Evolutionary conservation across 2,888 invertebrate genomes (phyloP), one percentile per base, ranked within the genome.

Genomic region (Tiliacea citrago): DNA sequence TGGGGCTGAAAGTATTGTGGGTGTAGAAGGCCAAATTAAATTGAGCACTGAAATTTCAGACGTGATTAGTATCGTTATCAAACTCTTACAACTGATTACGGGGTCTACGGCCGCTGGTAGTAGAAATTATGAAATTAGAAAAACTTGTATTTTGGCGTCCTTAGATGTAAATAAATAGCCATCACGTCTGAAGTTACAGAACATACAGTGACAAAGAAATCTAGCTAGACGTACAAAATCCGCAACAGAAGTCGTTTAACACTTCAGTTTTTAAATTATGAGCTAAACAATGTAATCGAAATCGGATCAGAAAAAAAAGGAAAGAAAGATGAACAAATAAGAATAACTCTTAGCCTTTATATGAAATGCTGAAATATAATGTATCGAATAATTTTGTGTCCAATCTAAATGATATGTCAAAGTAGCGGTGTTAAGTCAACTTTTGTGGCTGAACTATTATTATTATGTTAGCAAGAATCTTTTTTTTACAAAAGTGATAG

Each of bases 1-100:
- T 29, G 73, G 42, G 10, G 68, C 88, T 88, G 87, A n/a, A 85
- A 83, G 53, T 18, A 51, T 42, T n/a, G 77, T 39, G n/a, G 53
- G 35, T 39, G 24, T 68, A 45, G 8, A 74, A 39, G 12, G 8
- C 24, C 18, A 21, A 35, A 35, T 73, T 39, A 35, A 47, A 18
- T 55, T 29, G 0, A 9, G 29, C 35, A 45, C 9, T 5, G 29
- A 13, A 42, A 42, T 16, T 18, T 35, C 9, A 35, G 12, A 72
- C 9, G 9, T n/a, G 65, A 9, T 18, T 12, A 8, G 7, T 69
- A 21, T 49, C 1, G 7, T 45, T 63, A 63, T 24, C 18, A 18
- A 18, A 18, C 4, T 62, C 16, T 16, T 18, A 24, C 24, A 18
- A 7, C 1, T 63, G 18, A 12, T 24, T 18, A 18, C 24, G 5